These are phyloP conservation scores for Neodiprion pinetum DNA, from an alignment of 1,140 invertebrate genomes.

Conservation along the genomic window DNA sequence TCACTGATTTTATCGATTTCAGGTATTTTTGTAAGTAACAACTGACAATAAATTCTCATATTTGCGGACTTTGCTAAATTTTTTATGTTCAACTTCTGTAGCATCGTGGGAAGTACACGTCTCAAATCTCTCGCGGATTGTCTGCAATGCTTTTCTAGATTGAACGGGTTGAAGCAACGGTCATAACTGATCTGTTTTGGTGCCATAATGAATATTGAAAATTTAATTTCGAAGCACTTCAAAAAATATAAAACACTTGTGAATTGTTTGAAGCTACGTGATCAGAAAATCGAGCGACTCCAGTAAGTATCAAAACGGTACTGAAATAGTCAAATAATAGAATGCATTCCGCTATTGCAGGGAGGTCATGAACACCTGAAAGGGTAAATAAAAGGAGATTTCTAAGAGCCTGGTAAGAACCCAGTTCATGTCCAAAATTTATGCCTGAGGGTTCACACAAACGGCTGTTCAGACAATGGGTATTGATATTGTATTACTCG, in stretches of 20 bases:
- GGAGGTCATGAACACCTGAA: neutral
- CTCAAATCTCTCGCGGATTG: neutral
- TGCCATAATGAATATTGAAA: no score
- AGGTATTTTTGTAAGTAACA: neutral
- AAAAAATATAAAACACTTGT: no score
- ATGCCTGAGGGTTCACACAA: no score
- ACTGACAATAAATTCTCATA: neutral
- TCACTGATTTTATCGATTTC: neutral
- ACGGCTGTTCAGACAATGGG: no score
- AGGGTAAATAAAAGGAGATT: neutral
- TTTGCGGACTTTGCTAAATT: neutral
- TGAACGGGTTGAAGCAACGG: neutral
- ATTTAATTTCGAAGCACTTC: no score
- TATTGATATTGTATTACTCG: no score
- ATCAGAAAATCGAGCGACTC: no score
- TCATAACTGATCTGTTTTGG: neutral
- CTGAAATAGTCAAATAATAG: neutral
- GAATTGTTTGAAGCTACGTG: no score
- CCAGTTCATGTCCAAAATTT: no score
- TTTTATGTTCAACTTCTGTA: neutral
- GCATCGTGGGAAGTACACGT: neutral
- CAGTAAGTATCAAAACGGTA: neutral
- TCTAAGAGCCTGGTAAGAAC: no score
- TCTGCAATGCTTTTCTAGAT: neutral
- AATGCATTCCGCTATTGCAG: neutral